Percentiles rank a stretch among this genome's conserved stretches.
These are phyloP conservation scores for Stomorhina lunata DNA, from an alignment of 2,888 invertebrate genomes.

Conservation along the genomic window DNA sequence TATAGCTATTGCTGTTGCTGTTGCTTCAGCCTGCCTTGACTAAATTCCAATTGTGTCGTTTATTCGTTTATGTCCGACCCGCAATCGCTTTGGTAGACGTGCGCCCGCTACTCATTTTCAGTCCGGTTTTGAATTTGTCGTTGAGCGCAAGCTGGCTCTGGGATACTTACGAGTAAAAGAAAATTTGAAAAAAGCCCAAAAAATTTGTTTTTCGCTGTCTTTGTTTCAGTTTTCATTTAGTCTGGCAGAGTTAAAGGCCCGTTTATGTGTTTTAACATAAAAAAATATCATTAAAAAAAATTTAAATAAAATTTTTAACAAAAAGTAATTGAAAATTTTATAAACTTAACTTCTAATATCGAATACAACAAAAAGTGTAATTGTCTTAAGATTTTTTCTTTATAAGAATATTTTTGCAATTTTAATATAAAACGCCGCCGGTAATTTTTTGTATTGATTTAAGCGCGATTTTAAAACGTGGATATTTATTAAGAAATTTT, in stretches of 20 bases:
- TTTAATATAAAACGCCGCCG: conserved; percentile 30
- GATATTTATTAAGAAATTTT: conserved; percentile 23
- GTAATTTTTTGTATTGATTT: conserved; percentile 6
- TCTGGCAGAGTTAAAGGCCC: conserved; percentile 17
- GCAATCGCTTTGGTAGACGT: conserved; percentile 62
- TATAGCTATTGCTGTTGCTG: conserved; percentile 21
- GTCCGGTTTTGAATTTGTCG: conserved; percentile 77
- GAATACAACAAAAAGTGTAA: neutral
- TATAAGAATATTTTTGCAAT: neutral
- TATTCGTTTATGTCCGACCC: conserved; percentile 59
- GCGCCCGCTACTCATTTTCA: conserved; percentile 71
- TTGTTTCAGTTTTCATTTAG: conserved; percentile 34
- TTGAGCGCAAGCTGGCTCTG: conserved; percentile 67
- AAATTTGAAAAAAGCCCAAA: conserved; percentile 36
- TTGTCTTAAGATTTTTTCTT: conserved; percentile 14
- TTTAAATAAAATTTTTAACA: neutral
- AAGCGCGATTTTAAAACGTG: neutral
- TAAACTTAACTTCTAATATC: conserved; percentile 15
- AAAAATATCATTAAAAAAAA: too few species aligned
- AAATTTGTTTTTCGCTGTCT: conserved; percentile 15
- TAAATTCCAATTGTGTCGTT: conserved; percentile 65
- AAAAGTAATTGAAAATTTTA: conserved; percentile 11
- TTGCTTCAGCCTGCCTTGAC: conserved; percentile 47
- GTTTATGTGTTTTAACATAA: conserved; percentile 29
- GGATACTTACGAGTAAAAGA: conserved; percentile 9